These are phyloP conservation scores for Halcyon malimbica DNA, from an alignment of 2,113 vertebrate genomes.

Conservation along the genomic window DNA sequence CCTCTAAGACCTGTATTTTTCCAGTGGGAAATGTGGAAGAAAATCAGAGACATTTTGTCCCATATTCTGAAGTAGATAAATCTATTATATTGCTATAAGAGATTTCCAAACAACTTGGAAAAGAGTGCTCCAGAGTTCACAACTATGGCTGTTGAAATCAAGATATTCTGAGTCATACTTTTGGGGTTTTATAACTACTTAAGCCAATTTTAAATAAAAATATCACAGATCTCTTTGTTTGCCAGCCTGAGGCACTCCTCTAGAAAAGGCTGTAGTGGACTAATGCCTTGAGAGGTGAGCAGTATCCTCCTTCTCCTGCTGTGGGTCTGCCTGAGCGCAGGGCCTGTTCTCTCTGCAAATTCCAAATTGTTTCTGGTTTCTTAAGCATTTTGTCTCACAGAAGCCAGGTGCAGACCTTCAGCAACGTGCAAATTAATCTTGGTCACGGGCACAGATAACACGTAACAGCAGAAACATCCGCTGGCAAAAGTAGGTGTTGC, in stretches of 20 bases:
- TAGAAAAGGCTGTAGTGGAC: neutral
- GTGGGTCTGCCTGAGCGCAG: neutral
- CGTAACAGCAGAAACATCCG: conserved; percentile 4
- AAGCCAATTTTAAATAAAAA: neutral
- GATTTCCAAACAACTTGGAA: neutral
- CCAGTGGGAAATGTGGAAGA: neutral
- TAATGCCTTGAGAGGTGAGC: neutral
- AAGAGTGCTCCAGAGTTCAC: neutral
- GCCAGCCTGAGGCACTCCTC: neutral
- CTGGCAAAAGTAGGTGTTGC: neutral
- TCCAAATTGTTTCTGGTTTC: neutral
- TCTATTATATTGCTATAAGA: neutral
- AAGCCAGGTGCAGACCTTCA: conserved; percentile 9
- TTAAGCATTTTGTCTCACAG: conserved; percentile 1
- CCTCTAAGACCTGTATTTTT: neutral
- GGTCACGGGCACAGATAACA: conserved; percentile 2
- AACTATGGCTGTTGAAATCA: neutral
- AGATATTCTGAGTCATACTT: neutral
- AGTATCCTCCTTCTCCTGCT: neutral
- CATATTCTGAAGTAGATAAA: neutral
- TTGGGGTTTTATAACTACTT: neutral
- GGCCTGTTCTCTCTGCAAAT: neutral
- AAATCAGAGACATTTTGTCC: neutral
- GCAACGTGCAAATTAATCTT: conserved; percentile 35
- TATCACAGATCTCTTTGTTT: neutral